Evolutionary conservation across 2,888 invertebrate species (phyloP), one percentile per base, ranked within the genome.

Genomic region (Nomada fucata): DNA sequence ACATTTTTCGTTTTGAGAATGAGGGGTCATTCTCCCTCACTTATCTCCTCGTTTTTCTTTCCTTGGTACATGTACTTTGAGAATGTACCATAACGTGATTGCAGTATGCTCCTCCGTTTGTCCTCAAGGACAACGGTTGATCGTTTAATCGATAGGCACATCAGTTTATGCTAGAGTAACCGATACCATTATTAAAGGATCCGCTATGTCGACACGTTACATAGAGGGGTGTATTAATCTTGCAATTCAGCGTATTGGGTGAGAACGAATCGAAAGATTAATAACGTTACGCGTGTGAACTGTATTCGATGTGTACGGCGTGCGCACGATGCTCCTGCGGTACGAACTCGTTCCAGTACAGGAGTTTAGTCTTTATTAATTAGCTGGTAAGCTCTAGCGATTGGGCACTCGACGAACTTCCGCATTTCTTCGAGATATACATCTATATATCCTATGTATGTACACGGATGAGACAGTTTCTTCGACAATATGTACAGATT

Each of bases 61-160:
- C 65, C 44, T 73, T 79, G 79, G 61, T 79, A 70, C 67, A 57
- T 53, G 2, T 60, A 47, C 36, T 23, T 72, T n/a, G 70, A 36
- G 36, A 60, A 77, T 76, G 67, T 77, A 84, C 72, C 72, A 76
- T 2, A 84, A 83, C n/a, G 67, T 44, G 53, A 29, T 61, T 44
- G 11, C 29, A 20, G 61, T 44, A n/a, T n/a, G 29, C 47, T 47
- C 18, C 10, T 20, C n/a, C 42, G 53, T 60, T 60, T 20, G 9
- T 36, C 18, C 53, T 77, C 52, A 68, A 75, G 69, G 69, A 70
- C 65, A 50, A 59, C 67, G 42, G 26, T 55, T 65, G 4, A 15
- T 57, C 26, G 44, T 64, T 85, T 68, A 15, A 80, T 78, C 71
- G 60, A 76, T 76, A 86, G 84, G 86, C 86, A 84, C 86, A 78